phyloP scores from a whole-genome alignment of 2,888 invertebrate genomes.

The Drosophila mayaguana region DNA sequence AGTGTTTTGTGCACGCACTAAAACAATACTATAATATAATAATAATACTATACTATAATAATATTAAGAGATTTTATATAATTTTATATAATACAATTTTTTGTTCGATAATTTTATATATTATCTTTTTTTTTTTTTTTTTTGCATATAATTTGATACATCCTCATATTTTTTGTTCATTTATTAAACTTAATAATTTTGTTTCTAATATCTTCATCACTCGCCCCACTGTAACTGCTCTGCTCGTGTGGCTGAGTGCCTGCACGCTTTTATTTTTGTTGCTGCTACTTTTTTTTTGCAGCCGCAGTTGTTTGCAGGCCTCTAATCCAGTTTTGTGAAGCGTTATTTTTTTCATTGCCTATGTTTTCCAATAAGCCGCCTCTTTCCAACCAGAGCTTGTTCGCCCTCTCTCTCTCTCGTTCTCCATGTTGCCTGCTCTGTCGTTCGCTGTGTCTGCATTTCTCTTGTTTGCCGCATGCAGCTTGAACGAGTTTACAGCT shows the following conservation, averaged over 20 bases:
- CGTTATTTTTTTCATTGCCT: constrained; percentile 32
- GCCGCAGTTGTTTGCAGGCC: constrained; percentile 38
- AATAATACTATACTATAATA: too few relatives aligned
- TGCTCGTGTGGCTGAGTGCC: constrained; percentile 2
- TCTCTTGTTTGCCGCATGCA: constrained; percentile 42
- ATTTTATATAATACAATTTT: too few relatives aligned
- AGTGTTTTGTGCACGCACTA: too few relatives aligned
- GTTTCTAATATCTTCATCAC: not conserved
- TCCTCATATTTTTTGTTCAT: not conserved
- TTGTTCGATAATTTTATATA: too few relatives aligned
- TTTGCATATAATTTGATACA: too few relatives aligned
- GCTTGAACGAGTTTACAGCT: constrained; percentile 72
- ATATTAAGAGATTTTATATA: too few relatives aligned
- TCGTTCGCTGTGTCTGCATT: constrained; percentile 2
- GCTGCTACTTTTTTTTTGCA: constrained; percentile 15
- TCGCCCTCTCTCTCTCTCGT: constrained; percentile 2
- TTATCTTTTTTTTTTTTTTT: too few relatives aligned
- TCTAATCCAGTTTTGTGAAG: constrained; percentile 69
- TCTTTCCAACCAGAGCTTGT: constrained; percentile 11
- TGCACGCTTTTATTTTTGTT: constrained; percentile 26
- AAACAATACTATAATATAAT: too few relatives aligned
- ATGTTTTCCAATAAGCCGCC: constrained; percentile 30
- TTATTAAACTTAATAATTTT: not conserved
- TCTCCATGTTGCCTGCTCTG: not conserved
- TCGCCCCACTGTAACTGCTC: constrained; percentile 29